Evolutionary conservation across 2,113 vertebrate species (phyloP), one percentile per base, ranked within the genome.

Genomic region (Thalassarche chlororhynchos): DNA sequence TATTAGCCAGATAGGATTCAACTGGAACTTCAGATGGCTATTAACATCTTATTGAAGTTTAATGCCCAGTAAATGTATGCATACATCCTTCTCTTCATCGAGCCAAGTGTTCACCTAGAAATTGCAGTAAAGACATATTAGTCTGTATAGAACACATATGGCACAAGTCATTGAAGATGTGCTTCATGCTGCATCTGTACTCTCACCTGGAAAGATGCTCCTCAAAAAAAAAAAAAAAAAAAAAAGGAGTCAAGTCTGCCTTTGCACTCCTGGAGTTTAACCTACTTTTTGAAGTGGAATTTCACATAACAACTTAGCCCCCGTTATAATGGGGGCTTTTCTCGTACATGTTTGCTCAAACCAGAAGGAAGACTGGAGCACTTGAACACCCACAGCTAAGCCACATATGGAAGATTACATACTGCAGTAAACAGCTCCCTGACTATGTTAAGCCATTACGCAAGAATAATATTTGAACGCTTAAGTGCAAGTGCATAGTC

Each of bases 401-500:
- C 70, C 87, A 91, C 87, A 52, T 76, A 89, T 12, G 28, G 75
- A 93, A 83, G 65, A 91, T 29, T 51, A 52, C 89, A 52, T 12
- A 18, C 20, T 66, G 66, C 61, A 80, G 78, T 69, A 79, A 97
- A 82, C 62, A 90, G 54, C 54, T 93, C 77, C 76, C 84, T 76
- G 83, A 66, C 57, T 44, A 49, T 14, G 8, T 81, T 83, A 79
- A 96, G 31, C 57, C 54, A 58, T 85, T 94, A 71, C 1, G 0
- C 81, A 97, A 90, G 42, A 96, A 29, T 32, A 87, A 65, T 82
- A 95, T 52, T 76, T 72, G 70, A 95, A 95, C 42, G 36, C 14
- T 89, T 90, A 96, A 96, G 84, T 91, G 81, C 80, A 87, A 92
- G 65, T 92, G 87, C 89, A 82, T 72, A 89, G 70, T 94, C 70